A percentile compares a stretch with the other conserved stretches of the same genome.
Evolutionary conservation across 2,888 invertebrate genomes (phyloP).

Genomic region (Leptura quadrifasciata): DNA sequence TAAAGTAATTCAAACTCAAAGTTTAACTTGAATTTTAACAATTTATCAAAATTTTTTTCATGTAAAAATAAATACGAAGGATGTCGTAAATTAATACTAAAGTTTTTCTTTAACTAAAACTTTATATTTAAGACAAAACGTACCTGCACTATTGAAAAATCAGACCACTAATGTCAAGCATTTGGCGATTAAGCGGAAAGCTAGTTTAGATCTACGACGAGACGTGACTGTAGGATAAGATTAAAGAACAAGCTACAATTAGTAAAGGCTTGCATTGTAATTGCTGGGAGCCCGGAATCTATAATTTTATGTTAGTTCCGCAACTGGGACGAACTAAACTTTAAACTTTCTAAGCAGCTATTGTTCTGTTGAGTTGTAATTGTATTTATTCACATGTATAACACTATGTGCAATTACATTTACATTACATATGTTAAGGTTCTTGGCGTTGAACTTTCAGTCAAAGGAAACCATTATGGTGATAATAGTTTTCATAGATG

Average conservation of each 20-base stretch:
- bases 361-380: constrained; percentile 46
- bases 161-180: constrained; percentile 8
- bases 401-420: constrained; percentile 40
- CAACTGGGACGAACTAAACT: constrained; percentile 51
- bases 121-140: not conserved
- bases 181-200: constrained; percentile 39
- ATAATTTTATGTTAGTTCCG: constrained; percentile 67
- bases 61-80: too few relatives aligned
- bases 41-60: not conserved
- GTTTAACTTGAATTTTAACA: too few relatives aligned
- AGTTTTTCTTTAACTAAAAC: too few relatives aligned
- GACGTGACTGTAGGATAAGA: constrained; percentile 57
- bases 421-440: constrained; percentile 42
- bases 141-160: not conserved
- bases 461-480: not conserved
- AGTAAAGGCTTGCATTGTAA: constrained; percentile 68
- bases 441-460: not conserved
- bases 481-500: not conserved
- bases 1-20: too few relatives aligned
- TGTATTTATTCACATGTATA: constrained; percentile 49
- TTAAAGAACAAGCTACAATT: constrained; percentile 71
- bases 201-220: constrained; percentile 61
- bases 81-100: too few relatives aligned
- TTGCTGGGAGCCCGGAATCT: constrained; percentile 67
- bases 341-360: constrained; percentile 43